Conservation (phyloP, 2,888 invertebrate genomes). For the Rhagonycha lutea region DNA sequence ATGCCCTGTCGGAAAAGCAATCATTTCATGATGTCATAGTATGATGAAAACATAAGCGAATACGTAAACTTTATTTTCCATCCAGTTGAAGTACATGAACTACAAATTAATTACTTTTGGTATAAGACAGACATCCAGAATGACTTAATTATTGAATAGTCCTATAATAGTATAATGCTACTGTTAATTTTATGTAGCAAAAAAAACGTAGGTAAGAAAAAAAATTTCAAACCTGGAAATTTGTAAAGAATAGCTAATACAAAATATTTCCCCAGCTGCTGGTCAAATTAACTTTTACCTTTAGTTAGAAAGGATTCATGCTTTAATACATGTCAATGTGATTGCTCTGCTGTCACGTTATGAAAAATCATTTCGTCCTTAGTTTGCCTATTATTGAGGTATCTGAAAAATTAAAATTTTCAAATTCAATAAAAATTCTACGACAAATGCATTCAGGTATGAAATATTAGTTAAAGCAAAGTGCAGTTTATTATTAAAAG, state of each 20-base stretch:
- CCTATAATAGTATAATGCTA: no score
- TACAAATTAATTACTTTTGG: no score
- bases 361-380: neutral
- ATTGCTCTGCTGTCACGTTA: neutral
- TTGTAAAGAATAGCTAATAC: neutral
- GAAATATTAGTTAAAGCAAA: constrained; percentile 28
- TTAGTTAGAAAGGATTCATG: neutral
- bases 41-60: no score
- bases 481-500: constrained; percentile 34
- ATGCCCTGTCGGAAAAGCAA: no score
- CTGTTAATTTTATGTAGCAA: no score
- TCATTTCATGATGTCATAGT: no score
- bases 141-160: no score
- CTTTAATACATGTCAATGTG: neutral
- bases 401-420: neutral
- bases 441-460: constrained; percentile 30
- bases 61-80: no score
- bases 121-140: no score
- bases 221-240: neutral
- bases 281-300: neutral
- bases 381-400: neutral
- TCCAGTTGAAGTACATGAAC: no score
- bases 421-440: constrained; percentile 7
- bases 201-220: no score
- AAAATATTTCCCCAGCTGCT: neutral